Conservation (phyloP, 2,113 vertebrate genomes). For the Actenoides lindsayi region DNA sequence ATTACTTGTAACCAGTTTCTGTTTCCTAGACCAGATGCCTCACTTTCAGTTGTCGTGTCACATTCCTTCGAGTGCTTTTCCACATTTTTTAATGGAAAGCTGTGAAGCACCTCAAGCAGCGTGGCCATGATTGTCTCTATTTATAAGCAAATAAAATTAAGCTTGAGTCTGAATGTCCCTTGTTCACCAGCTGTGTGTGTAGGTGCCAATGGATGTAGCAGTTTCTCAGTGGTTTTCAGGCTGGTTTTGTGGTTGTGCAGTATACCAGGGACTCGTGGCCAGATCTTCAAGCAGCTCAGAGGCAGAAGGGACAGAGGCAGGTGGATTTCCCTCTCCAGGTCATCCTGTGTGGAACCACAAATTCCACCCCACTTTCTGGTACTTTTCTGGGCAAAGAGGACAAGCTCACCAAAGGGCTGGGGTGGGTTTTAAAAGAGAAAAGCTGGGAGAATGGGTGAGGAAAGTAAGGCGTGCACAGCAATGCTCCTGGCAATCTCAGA, state of each 20-base stretch:
- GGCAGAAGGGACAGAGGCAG: background rate
- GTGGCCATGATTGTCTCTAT: rapidly evolving
- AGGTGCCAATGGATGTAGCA: background rate
- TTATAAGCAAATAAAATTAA: background rate
- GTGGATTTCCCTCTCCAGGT: background rate
- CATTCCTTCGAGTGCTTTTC: background rate
- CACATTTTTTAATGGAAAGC: background rate
- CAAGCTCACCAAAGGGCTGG: background rate
- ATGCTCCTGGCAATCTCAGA: background rate
- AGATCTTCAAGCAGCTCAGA: background rate
- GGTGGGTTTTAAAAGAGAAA: background rate
- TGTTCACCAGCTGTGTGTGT: rapidly evolving
- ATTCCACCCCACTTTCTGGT: background rate
- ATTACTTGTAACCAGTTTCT: background rate
- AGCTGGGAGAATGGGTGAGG: background rate
- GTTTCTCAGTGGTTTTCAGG: background rate
- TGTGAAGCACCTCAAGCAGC: background rate
- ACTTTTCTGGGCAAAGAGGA: background rate
- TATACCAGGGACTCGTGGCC: background rate
- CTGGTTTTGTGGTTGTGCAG: background rate
- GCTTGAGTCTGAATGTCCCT: background rate
- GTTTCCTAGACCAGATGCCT: background rate
- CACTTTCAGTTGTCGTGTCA: background rate
- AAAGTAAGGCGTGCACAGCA: background rate
- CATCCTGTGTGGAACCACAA: background rate